Percentiles rank a stretch among this genome's conserved stretches.
Conservation (phyloP, 2,888 invertebrate species). For the Tetramorium bicarinatum region DNA sequence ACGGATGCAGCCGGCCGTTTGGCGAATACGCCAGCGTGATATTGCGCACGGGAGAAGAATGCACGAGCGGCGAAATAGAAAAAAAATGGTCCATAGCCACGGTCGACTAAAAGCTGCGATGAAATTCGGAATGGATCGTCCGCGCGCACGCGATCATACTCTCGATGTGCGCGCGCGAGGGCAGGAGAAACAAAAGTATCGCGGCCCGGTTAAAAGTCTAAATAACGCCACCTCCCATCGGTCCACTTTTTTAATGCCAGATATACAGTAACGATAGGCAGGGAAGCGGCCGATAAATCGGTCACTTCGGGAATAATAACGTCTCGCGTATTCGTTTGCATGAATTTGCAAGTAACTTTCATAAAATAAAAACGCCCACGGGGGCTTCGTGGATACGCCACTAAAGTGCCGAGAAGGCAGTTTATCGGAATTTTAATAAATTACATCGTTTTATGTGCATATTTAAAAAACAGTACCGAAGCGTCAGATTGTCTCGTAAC, state of each 20-base stretch:
- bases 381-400: not conserved
- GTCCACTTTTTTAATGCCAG: constrained; percentile 26
- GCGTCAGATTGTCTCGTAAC: not conserved
- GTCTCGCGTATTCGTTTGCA: constrained; percentile 43
- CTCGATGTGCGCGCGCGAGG: not conserved
- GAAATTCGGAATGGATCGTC: constrained; percentile 37
- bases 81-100: constrained; percentile 22
- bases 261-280: constrained; percentile 1
- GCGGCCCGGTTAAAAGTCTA: constrained; percentile 26
- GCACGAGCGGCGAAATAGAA: constrained; percentile 47
- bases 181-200: constrained; percentile 8
- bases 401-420: not conserved
- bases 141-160: not conserved
- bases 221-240: not conserved
- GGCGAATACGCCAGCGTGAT: constrained; percentile 41
- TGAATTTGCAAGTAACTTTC: constrained; percentile 36
- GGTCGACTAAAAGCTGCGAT: constrained; percentile 42
- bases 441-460: not conserved
- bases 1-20: constrained; percentile 45
- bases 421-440: not conserved
- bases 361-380: not conserved
- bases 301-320: not conserved
- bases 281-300: constrained; percentile 26
- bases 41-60: constrained; percentile 44
- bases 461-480: not conserved